phyloP scores from a whole-genome alignment of 2,888 invertebrate species.

The Poecilus cupreus region DNA sequence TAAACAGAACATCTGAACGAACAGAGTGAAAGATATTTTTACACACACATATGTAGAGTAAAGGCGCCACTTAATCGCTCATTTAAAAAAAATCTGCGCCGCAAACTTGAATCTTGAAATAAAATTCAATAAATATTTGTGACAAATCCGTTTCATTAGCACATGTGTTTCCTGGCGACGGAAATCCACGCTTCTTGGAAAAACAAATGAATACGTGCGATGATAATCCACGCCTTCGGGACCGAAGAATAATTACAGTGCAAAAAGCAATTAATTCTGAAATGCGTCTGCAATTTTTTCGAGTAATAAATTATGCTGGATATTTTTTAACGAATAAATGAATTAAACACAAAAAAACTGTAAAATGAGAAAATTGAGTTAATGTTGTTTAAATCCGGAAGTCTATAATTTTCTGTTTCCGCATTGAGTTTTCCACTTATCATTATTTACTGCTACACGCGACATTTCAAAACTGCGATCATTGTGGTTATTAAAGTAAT shows the following conservation, averaged over 20 bases:
- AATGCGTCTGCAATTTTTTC: slow-evolving; percentile 2
- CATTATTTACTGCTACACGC: background rate
- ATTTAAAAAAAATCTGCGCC: background rate
- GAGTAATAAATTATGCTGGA: slow-evolving; percentile 18
- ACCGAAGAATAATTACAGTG: slow-evolving; percentile 14
- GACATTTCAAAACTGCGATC: slow-evolving; percentile 1
- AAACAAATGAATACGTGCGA: slow-evolving; percentile 7
- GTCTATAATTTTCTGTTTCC: slow-evolving; percentile 7
- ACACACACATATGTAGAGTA: background rate
- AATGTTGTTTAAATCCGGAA: too few relatives aligned
- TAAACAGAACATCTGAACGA: background rate
- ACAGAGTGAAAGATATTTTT: background rate
- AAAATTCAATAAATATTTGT: slow-evolving; percentile 39
- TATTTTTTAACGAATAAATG: background rate
- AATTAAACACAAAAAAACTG: background rate
- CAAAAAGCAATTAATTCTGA: slow-evolving; percentile 27
- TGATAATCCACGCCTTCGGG: slow-evolving; percentile 23
- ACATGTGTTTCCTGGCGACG: slow-evolving; percentile 24
- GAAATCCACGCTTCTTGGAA: slow-evolving; percentile 40
- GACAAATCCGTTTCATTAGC: slow-evolving; percentile 22
- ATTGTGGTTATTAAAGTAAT: background rate
- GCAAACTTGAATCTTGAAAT: slow-evolving; percentile 2
- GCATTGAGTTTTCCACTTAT: slow-evolving; percentile 21
- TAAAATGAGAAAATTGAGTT: background rate
- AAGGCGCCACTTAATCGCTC: slow-evolving; percentile 21